Evolutionary conservation across 2,888 invertebrate species (phyloP), one percentile per base, ranked within the genome.

Genomic region (Tryphoninae sp.): DNA sequence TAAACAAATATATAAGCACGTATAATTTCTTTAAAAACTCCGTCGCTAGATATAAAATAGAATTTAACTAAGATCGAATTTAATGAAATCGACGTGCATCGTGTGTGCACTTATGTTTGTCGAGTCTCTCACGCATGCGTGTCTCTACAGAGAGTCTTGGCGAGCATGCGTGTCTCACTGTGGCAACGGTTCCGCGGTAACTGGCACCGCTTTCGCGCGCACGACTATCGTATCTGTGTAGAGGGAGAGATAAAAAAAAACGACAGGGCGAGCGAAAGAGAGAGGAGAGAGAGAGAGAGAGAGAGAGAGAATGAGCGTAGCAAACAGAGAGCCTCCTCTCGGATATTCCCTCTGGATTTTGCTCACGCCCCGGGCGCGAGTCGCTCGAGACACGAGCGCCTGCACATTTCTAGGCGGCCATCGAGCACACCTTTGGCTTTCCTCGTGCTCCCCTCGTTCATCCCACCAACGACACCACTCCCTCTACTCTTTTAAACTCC

Each of bases 131-230:
- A 84, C 89, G 88, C 87, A 88, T 89, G 89, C 88, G 88, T 82
- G 78, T 74, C 62, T 83, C 80, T 76, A 80, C 77, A 82, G 79
- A 80, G 73, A 19, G 19, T 19, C 68, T 67, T 81, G 75, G 77
- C 79, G 82, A 83, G 85, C 86, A 86, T 86, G 89, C 88, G 88
- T 89, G 90, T 91, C 90, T 90, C 89, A 90, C 89, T 91, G 90
- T 89, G 91, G 91, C 92, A 90, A 91, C 91, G 91, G 91, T 91
- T 91, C 90, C 90, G 89, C 90, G 91, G 90, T 91, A 90, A 92
- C 92, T 92, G 91, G 87, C 84, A 77, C 84, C 72, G 80, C 81
- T 74, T 84, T 83, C 78, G 64, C 75, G 45, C 65, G 69, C 84
- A 72, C 78, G 72, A 77, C 69, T 77, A 77, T 76, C 76, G 61